Evolutionary conservation across 2,888 invertebrate genomes (phyloP).

Genomic region (Mycalesis mineus): DNA sequence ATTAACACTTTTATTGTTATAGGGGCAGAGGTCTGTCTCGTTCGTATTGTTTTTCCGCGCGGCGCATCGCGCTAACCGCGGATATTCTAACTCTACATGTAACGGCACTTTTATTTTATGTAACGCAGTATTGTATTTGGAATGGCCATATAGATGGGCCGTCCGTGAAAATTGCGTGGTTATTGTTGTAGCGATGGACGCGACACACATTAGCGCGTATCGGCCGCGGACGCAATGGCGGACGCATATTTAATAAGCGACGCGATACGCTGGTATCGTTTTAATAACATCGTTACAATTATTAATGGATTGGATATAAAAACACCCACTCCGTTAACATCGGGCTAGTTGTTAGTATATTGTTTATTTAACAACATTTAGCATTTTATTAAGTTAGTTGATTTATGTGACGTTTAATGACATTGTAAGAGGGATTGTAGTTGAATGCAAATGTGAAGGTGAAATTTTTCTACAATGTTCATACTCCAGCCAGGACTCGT

Average conservation of each 20-base stretch:
- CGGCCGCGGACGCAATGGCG: neutral
- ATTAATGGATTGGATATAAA: too few species aligned
- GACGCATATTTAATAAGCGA: neutral
- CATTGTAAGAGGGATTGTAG: too few species aligned
- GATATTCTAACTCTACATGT: constrained; percentile 18
- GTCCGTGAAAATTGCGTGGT: constrained; percentile 20
- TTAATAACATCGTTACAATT: neutral
- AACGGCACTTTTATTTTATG: constrained; percentile 26
- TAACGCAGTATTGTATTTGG: constrained; percentile 23
- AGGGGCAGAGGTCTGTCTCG: constrained; percentile 7
- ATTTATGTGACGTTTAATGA: too few species aligned
- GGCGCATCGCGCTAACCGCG: constrained; percentile 12
- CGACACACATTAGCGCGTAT: neutral
- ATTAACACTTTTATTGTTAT: constrained; percentile 10
- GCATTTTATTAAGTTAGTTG: too few species aligned
- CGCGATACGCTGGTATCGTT: neutral
- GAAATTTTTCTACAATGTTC: too few species aligned
- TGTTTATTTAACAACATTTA: too few species aligned
- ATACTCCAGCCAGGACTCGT: too few species aligned
- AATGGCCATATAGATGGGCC: constrained; percentile 7
- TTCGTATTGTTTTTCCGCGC: neutral
- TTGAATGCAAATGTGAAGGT: too few species aligned
- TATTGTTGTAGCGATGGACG: constrained; percentile 14
- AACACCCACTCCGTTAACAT: too few species aligned
- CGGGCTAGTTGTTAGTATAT: too few species aligned